These are phyloP conservation scores for Colletes latitarsis DNA, from an alignment of 1,140 invertebrate genomes.

Conservation along the genomic window DNA sequence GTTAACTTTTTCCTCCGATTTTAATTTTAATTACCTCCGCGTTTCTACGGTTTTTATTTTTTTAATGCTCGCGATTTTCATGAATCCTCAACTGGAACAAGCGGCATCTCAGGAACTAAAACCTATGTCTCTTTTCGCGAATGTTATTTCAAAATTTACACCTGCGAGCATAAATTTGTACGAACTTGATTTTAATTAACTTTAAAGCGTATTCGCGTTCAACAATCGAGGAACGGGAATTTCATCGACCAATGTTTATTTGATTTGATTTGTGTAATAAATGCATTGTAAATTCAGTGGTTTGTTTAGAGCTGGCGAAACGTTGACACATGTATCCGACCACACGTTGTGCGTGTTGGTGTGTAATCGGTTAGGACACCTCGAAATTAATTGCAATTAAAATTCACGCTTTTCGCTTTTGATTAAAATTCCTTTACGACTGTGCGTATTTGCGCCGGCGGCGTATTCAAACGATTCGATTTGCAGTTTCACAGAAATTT, in stretches of 20 bases:
- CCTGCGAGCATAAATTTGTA: background rate
- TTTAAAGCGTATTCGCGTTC: too few relatives aligned
- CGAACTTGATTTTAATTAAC: too few relatives aligned
- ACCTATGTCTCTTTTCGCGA: background rate
- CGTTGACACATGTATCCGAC: background rate
- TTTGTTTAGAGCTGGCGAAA: background rate
- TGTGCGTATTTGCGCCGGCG: background rate
- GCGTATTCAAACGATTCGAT: background rate
- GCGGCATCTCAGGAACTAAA: background rate
- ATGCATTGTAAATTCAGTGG: too few relatives aligned
- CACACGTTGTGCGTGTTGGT: too few relatives aligned
- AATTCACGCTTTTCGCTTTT: constrained; percentile 2
- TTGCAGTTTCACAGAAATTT: background rate
- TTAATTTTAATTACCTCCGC: constrained; percentile 20
- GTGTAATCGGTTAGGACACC: background rate
- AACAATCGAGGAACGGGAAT: too few relatives aligned
- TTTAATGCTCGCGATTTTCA: background rate
- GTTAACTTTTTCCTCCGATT: constrained; percentile 2
- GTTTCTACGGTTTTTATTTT: background rate
- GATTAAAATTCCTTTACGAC: constrained; percentile 21
- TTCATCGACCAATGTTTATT: too few relatives aligned
- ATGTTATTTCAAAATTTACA: background rate
- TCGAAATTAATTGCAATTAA: constrained; percentile 13
- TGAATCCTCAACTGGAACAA: background rate
- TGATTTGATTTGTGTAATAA: too few relatives aligned